Conservation (phyloP, 2,113 vertebrate genomes). For the Gymnorhina tibicen region DNA sequence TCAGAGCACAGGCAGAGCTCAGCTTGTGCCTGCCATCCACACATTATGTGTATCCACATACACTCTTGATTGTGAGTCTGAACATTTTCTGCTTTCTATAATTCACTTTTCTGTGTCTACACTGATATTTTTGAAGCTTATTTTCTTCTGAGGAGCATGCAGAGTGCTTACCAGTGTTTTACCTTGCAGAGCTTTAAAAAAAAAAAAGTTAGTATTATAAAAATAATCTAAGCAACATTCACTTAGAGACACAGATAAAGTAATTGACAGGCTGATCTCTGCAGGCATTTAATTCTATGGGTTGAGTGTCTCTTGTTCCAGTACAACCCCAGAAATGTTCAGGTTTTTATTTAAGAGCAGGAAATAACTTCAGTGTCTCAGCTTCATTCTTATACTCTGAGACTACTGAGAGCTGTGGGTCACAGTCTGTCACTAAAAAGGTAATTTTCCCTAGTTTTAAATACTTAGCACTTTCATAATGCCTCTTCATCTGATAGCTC, state of each 20-base stretch:
- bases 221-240: not conserved
- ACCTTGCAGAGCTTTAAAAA: not conserved
- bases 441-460: conserved; percentile 61
- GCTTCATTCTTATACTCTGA: not conserved
- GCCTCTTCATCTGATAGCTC: conserved; percentile 47
- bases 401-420: conserved; percentile 18
- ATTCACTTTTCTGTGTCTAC: not conserved
- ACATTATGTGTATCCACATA: not conserved
- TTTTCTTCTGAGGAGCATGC: not conserved
- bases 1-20: not conserved
- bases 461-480: conserved; percentile 51
- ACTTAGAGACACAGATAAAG: not conserved
- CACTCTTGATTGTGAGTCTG: not conserved
- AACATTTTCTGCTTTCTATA: not conserved
- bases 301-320: conserved; percentile 25
- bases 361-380: conserved; percentile 7
- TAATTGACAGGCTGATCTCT: not conserved
- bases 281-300: not conserved
- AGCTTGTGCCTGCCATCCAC: not conserved
- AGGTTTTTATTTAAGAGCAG: not conserved
- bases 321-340: not conserved
- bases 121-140: not conserved
- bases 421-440: conserved; percentile 42
- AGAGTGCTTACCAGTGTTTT: not conserved
- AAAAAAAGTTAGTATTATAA: not conserved